Base-by-base conservation (phyloP, 2,797 vertebrate genomes). In the Bryconaethiops microstoma region DNA sequence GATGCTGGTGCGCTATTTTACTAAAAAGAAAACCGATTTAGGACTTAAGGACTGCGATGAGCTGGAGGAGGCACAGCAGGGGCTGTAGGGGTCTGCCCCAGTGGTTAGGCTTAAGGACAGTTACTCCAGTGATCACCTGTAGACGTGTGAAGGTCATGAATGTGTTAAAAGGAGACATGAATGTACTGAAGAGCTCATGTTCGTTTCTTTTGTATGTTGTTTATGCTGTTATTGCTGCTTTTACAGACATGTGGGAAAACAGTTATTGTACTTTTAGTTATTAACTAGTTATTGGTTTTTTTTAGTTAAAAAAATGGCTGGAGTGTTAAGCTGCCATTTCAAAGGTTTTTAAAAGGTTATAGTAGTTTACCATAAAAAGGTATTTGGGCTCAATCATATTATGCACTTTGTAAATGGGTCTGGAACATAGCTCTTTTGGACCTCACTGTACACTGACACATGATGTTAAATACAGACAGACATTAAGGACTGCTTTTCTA, bases 1-100 rank as follows among this genome's bases (percentile, higher is more conserved):
- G 39, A 48, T 85, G 39, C 69, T 83, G 0, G 62, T 88, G 4
- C 79, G 86, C 23, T 85, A 88, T 83, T 90, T 83, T 23, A 50
- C 85, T 16, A 48, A 55, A 50, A 60, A 78, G 25, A 86, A 83
- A 80, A 64, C 0, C 7, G 29, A 62, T 0, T 42, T 52, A 14
- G 16, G 9, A 8, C 13, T 69, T 21, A 67, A 76, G 14, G 62
- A 81, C 40, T 17, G 50, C 16, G 65, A 54, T 39, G 29, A 45
- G 13, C 74, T 78, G 35, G 42, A 72, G 5, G 0, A 21, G 55
- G 6, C 40, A 2, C 63, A 72, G 52, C 68, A 70, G 45, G 45
- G 4, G 16, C 10, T 70, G n/a, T 70, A 70, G 45, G 9, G 2
- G 0, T 40, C 5, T 17, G 17, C 0, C 6, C 29, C 14, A 12